Conservation (phyloP, 2,113 vertebrate genomes). For the Addax nasomaculatus region DNA sequence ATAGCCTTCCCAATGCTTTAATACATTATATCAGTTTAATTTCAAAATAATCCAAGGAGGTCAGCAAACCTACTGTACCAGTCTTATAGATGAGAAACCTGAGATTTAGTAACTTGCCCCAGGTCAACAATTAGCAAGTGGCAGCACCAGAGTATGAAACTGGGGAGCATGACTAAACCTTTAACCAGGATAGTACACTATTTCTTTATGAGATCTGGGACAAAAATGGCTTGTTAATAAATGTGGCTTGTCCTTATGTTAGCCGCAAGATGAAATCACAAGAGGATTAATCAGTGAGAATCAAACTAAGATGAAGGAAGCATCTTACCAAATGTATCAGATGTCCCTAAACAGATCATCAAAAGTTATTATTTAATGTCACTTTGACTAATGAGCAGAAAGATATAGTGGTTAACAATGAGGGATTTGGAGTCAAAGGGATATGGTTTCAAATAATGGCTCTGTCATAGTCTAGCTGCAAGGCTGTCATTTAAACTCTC, state of each 20-base stretch:
- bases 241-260: background rate
- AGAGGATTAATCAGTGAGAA: background rate
- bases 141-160: background rate
- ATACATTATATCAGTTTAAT: background rate
- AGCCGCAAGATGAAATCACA: background rate
- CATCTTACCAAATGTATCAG: background rate
- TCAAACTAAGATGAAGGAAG: background rate
- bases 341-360: background rate
- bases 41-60: background rate
- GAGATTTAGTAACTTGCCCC: background rate
- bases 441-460: background rate
- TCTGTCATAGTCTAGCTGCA: background rate
- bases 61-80: background rate
- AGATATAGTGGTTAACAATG: background rate
- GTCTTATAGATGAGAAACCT: background rate
- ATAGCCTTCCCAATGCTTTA: background rate
- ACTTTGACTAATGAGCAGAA: background rate
- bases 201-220: background rate
- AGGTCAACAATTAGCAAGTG: background rate
- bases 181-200: background rate
- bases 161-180: background rate
- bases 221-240: background rate
- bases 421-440: background rate
- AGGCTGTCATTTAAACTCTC: constrained; percentile 2
- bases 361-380: background rate